A percentile compares a stretch with the other conserved stretches of the same genome.
Evolutionary conservation across 2,797 vertebrate genomes (phyloP).

Genomic region (Leptoclinus maculatus): DNA sequence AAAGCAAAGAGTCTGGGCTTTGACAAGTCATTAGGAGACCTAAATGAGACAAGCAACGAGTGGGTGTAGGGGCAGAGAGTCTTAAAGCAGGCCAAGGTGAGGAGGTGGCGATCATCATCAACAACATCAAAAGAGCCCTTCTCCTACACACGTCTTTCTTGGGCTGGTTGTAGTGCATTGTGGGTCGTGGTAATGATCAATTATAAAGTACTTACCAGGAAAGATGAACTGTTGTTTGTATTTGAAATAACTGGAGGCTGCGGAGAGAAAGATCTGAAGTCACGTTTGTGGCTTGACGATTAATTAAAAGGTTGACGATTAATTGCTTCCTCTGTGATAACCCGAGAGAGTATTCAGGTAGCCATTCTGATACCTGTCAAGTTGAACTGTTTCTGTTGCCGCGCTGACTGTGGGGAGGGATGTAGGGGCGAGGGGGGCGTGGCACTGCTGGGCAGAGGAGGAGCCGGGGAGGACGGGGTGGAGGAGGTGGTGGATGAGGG

Average conservation of each 20-base stretch:
- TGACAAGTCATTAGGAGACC: conserved; percentile 68
- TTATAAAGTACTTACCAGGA: conserved; percentile 87
- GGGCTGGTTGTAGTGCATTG: conserved; percentile 55
- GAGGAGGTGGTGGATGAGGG: conserved; percentile 98
- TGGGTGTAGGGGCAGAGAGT: conserved; percentile 55
- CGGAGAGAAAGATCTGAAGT: conserved; percentile 59
- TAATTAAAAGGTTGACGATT: neutral
- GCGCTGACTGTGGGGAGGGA: conserved; percentile 93
- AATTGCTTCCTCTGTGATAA: neutral
- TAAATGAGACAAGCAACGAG: conserved; percentile 53
- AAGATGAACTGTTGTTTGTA: conserved; percentile 99
- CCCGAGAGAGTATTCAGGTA: neutral
- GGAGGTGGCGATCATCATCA: conserved; percentile 54
- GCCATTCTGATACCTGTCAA: conserved; percentile 88
- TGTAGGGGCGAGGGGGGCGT: conserved; percentile 95
- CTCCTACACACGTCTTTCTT: conserved; percentile 31
- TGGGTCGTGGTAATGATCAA: conserved; percentile 67
- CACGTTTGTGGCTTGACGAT: neutral
- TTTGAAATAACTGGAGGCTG: conserved; percentile 98
- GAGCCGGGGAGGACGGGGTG: conserved; percentile 95
- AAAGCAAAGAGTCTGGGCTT: conserved; percentile 44
- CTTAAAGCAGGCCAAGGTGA: conserved; percentile 55
- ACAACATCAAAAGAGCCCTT: conserved; percentile 73
- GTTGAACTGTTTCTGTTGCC: conserved; percentile 97
- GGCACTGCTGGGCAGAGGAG: conserved; percentile 94